Base-by-base conservation (phyloP, 2,888 invertebrate species). In the Phaonia tiefii region DNA sequence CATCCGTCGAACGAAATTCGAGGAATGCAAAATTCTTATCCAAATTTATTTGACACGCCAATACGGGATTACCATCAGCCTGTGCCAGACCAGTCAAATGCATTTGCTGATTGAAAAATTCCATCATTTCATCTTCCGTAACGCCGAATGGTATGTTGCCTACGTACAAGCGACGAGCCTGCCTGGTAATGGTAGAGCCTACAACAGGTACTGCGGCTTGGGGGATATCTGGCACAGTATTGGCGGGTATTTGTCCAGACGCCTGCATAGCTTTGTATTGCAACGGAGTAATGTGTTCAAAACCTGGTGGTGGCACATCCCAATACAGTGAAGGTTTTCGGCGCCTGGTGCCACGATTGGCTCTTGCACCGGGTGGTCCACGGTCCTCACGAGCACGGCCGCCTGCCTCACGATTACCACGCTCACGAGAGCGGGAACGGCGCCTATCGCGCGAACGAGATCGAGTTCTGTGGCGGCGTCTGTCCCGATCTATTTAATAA, bases 11-110 rank as follows among this genome's bases (percentile, higher is more conserved):
- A 87, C 89, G 92, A 92, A 98, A 98, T 93, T 99, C 98, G 86
- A 99, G 93, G 92, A 99, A 99, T 88, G 99, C 99, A 93, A 99
- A 99, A 92, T 99, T 99, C 92, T 99, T 99, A 92, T 99, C 99
- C 91, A 99, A 93, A 92, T 99, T 99, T 79, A 99, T 99, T 91
- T 99, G 99, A 90, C 99, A 99, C 13, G 99, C 98, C 67, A 99
- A 93, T 56, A 99, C 98, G n/a, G 99, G 99, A 92, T 98, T 98
- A 70, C 99, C 99, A 71, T 98, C 98, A 1, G 98, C 98, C 92
- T 99, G 99, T 0, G 98, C 98, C 86, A 99, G 92, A 17, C 98
- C 98, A 80, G 98, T 98, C 17, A 98, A 93, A 91, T 98, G 98
- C 99, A 99, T 99, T 92, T 99, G 98, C 88, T 98, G 97, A 91